Evolutionary conservation across 2,888 invertebrate genomes (phyloP).

Genomic region (Pimpla rufipes): DNA sequence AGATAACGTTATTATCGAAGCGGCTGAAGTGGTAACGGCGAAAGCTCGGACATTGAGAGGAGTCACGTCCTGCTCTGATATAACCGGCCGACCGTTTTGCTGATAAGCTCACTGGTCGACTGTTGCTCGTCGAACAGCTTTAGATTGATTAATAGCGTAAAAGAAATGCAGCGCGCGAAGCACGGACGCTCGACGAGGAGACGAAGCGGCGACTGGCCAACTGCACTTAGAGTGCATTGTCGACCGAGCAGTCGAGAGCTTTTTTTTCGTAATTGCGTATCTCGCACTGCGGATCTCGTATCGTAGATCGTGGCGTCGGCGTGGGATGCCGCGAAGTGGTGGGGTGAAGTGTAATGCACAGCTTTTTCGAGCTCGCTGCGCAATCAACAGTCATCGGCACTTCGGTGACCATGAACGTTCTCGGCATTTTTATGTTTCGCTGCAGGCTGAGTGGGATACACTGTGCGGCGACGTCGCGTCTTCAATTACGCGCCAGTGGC

Average conservation of each 20-base stretch:
- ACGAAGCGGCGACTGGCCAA: neutral
- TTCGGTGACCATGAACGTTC: constrained; percentile 21
- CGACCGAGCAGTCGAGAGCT: neutral
- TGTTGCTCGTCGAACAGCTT: neutral
- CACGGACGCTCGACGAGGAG: neutral
- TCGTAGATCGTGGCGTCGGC: constrained; percentile 9
- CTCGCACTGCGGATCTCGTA: constrained; percentile 11
- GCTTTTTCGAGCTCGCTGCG: neutral
- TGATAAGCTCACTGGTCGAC: neutral
- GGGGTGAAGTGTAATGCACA: neutral
- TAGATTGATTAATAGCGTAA: constrained; percentile 1
- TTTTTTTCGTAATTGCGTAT: constrained; percentile 13
- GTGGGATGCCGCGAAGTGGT: neutral
- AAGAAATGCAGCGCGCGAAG: neutral
- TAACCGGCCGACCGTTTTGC: neutral
- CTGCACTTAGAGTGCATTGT: neutral
- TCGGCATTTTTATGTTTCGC: neutral
- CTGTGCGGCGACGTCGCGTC: neutral
- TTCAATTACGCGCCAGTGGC: neutral
- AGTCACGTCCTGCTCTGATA: neutral
- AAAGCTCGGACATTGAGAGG: neutral
- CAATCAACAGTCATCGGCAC: constrained; percentile 36
- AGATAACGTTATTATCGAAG: neutral
- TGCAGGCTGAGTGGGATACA: neutral
- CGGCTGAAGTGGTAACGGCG: neutral